phyloP scores from a whole-genome alignment of 1,140 invertebrate genomes.

The Drosophila kepulauana region DNA sequence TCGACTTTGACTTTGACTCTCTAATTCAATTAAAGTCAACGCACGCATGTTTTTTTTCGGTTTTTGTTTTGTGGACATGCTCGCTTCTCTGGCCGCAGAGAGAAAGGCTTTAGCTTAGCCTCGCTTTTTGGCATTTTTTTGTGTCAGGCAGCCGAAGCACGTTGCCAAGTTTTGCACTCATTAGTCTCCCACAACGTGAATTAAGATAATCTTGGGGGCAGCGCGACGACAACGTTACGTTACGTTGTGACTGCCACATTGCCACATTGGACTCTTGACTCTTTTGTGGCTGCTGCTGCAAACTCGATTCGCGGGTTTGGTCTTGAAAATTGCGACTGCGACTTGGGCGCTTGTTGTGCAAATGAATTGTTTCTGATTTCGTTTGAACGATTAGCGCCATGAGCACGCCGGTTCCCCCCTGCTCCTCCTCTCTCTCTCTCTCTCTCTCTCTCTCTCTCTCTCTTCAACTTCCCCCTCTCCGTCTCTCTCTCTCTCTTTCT shows the following conservation, averaged over 20 bases:
- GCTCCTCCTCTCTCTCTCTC: no score
- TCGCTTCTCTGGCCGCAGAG: conserved; percentile 34
- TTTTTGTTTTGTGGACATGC: neutral
- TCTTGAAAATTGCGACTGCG: conserved; percentile 30
- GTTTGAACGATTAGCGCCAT: conserved; percentile 82
- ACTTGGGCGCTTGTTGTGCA: conserved; percentile 79
- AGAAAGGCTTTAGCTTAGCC: conserved; percentile 62
- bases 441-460: neutral
- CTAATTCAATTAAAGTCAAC: conserved; percentile 77
- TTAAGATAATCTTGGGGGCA: conserved; percentile 82
- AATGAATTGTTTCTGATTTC: conserved; percentile 85
- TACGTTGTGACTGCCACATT: conserved; percentile 11
- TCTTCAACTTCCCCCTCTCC: neutral
- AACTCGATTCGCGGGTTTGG: neutral
- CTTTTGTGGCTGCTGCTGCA: neutral
- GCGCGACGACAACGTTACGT: conserved; percentile 48
- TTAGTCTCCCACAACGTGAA: conserved; percentile 85
- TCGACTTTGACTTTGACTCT: conserved; percentile 43
- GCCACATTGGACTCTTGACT: conserved; percentile 7
- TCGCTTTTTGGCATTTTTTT: conserved; percentile 17
- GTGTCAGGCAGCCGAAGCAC: conserved; percentile 20
- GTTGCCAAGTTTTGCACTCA: conserved; percentile 77
- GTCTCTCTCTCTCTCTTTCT: conserved; percentile 26
- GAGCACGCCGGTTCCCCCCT: conserved; percentile 8
- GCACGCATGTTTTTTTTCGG: conserved; percentile 59